Evolutionary conservation across 2,113 vertebrate genomes (phyloP), one percentile per base, ranked within the genome.

Genomic region (Oryzias curvinotus): DNA sequence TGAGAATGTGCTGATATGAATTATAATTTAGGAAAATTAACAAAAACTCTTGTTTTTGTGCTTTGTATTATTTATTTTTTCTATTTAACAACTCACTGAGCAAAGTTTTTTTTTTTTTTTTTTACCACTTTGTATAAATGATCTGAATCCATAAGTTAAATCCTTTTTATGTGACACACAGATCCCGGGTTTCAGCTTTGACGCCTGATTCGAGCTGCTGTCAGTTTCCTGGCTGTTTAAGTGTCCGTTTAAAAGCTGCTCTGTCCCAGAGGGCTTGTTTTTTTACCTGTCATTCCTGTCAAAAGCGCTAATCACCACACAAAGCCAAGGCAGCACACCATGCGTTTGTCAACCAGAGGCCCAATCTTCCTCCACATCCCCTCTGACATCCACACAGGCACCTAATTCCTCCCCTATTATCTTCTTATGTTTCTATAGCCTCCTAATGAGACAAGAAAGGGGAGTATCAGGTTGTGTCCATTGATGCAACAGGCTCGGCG

Each of bases 331-430:
- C 47, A 71, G 74, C 49, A 58, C 75, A 64, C 64, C 71, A 61
- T 73, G 72, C 61, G 76, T 86, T 86, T 87, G 86, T 90, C 88
- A 85, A 85, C 80, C 79, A 71, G 72, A 56, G n/a, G 86, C 79
- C 84, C 85, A 77, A 83, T 88, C 82, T 74, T 78, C 73, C 21
- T 45, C 69, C 80, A 57, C 73, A 45, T 78, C 77, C 84, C 77
- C 84, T 89, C 85, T 88, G 86, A 88, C 89, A 87, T 82, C 83
- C 77, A 66, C 83, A 77, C 68, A 70, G 85, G 77, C 86, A 88
- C 87, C 87, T 90, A 89, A 90, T 90, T 89, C 89, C 85, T 68
- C 73, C 75, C 75, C 87, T 83, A 90, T 90, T 90, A 87, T 89
- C 81, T 83, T 84, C 87, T 86, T 86, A 89, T 89, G 87, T 85